Evolutionary conservation across 2,888 invertebrate genomes (phyloP), one percentile per base, ranked within the genome.

Genomic region (Harpalus rubripes): DNA sequence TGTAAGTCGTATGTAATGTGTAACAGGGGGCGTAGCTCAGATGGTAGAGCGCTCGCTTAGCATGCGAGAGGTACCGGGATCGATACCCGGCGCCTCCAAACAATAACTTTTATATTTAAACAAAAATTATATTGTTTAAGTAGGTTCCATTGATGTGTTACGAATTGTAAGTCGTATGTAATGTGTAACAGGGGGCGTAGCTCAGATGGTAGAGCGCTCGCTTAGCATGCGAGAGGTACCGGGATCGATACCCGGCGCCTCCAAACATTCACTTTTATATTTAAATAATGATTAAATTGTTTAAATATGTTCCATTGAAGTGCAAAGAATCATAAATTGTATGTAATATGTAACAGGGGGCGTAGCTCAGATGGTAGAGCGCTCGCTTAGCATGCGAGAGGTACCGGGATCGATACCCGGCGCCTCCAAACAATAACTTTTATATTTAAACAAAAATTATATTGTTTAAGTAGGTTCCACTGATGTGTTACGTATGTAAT

Each of bases 51-150:
- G 92, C 92, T 92, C 92, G 92, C 91, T 92, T 92, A 92, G 92
- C 92, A 92, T 92, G 92, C 91, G 92, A 92, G 92, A 92, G 92
- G 92, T 92, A 92, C 92, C 91, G 92, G 92, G 92, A 92, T 92
- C 92, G 92, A 92, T 92, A 87, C 90, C 90, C 90, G 90, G 90
- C 90, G 90, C 90, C 90, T 90, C 90, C 90, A 90, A 86, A 1
- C 10, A n/a, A n/a, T n/a, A n/a, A 1, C 22, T 22, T 22, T 22
- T 22, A 22, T 1, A 22, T 22, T 22, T 22, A 22, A 22, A 22
- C 1, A 22, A 3, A 22, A 22, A 22, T 1, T 22, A 22, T 1
- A 22, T 22, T 22, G 22, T 22, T 22, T 22, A 22, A 22, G 22
- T 22, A 22, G 22, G 22, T 22, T 22, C 3, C 22, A 22, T 22